Evolutionary conservation across 1,140 invertebrate species (phyloP).

Genomic region (Metaphire vulgaris): DNA sequence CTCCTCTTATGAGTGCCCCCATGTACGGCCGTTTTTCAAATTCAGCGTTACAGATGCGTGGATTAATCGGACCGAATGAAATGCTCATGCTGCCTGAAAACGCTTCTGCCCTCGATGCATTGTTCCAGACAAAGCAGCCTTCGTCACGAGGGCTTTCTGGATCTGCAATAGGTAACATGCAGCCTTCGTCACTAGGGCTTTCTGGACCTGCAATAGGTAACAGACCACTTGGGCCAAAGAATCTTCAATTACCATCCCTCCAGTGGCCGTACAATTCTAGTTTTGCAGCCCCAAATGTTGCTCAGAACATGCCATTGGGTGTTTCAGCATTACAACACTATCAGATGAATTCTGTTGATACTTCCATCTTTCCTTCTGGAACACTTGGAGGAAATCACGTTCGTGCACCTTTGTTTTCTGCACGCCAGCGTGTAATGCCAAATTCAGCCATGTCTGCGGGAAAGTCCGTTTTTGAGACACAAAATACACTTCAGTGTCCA

Average conservation of each 20-base stretch:
- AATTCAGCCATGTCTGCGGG: not conserved
- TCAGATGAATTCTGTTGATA: not conserved
- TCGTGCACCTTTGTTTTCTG: not conserved
- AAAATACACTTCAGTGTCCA: too few species aligned
- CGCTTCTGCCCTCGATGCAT: not conserved
- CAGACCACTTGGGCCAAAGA: not conserved
- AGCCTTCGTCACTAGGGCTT: not conserved
- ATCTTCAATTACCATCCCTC: not conserved
- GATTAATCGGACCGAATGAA: not conserved
- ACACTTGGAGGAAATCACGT: not conserved
- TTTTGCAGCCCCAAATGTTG: not conserved
- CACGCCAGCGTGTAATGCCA: not conserved
- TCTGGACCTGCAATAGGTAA: not conserved
- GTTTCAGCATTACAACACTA: not conserved
- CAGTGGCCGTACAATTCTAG: not conserved
- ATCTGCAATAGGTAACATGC: not conserved
- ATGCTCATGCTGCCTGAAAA: not conserved
- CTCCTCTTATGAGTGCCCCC: not conserved
- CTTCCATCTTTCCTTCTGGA: not conserved
- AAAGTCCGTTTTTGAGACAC: not conserved
- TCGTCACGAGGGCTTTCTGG: not conserved
- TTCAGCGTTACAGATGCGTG: not conserved
- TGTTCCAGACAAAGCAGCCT: not conserved
- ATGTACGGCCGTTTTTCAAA: not conserved
- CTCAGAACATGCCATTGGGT: not conserved